Conservation (phyloP, 2,113 vertebrate genomes). For the Rhombomys opimus region DNA sequence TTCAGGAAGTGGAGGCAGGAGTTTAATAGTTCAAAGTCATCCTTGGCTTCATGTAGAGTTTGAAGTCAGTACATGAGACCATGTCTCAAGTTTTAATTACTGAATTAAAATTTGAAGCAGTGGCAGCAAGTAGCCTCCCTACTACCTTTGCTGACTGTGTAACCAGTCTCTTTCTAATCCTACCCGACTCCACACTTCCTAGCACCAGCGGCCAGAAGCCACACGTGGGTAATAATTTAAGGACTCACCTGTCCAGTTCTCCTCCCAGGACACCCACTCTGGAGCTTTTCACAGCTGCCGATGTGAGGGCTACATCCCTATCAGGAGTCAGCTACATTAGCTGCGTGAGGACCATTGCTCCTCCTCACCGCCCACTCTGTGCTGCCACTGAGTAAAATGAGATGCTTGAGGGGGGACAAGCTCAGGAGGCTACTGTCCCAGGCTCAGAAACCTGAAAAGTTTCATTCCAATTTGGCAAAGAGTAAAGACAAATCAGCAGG, state of each 20-base stretch:
- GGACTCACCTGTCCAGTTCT: constrained; percentile 69
- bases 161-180: constrained; percentile 59
- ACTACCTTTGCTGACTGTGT: constrained; percentile 22
- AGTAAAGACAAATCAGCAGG: background rate
- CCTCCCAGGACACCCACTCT: constrained; percentile 54
- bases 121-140: constrained; percentile 4
- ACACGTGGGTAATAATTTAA: constrained; percentile 70
- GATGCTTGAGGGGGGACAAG: background rate
- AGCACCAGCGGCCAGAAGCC: constrained; percentile 57
- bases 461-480: constrained; percentile 7
- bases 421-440: background rate
- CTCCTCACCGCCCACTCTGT: background rate
- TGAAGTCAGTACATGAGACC: background rate
- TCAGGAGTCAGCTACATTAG: background rate
- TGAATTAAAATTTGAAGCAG: background rate
- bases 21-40: background rate
- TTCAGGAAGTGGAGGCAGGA: background rate
- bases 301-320: background rate
- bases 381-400: background rate
- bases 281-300: constrained; percentile 60
- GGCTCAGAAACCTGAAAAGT: background rate
- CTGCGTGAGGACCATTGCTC: background rate
- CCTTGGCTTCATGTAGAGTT: background rate
- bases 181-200: constrained; percentile 8
- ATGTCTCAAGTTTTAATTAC: background rate